A percentile compares a stretch with the other conserved stretches of the same genome.
phyloP scores from a whole-genome alignment of 2,888 invertebrate genomes.

The Podabrus alpinus region DNA sequence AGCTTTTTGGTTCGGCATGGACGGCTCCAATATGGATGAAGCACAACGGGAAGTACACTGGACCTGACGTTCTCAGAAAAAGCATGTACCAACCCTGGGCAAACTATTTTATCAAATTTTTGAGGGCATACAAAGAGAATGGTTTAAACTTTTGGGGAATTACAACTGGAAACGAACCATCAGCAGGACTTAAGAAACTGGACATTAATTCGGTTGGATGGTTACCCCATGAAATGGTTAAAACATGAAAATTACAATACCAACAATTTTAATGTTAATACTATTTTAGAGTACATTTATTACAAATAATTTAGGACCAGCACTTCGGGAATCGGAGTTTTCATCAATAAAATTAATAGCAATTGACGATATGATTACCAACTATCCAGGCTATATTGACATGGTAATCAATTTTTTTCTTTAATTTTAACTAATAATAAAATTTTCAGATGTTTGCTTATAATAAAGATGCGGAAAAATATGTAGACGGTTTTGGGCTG shows the following conservation, averaged over 20 bases:
- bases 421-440: neutral
- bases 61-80: slow-evolving; percentile 44
- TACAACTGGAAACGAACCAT: slow-evolving; percentile 89
- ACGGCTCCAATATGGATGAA: slow-evolving; percentile 62
- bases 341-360: slow-evolving; percentile 70
- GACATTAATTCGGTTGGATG: slow-evolving; percentile 78
- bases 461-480: slow-evolving; percentile 58
- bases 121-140: slow-evolving; percentile 74
- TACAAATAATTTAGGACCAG: slow-evolving; percentile 73
- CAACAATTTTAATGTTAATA: neutral
- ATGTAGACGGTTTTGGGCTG: slow-evolving; percentile 75
- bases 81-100: slow-evolving; percentile 79
- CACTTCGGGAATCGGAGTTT: slow-evolving; percentile 63
- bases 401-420: slow-evolving; percentile 55
- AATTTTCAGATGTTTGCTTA: slow-evolving; percentile 43
- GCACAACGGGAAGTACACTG: slow-evolving; percentile 48
- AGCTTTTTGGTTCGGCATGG: slow-evolving; percentile 65
- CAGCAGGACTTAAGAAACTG: slow-evolving; percentile 58
- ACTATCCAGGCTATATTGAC: slow-evolving; percentile 68
- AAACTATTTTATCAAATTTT: slow-evolving; percentile 78
- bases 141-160: slow-evolving; percentile 78
- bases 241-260: neutral
- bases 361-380: slow-evolving; percentile 74
- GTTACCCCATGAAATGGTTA: slow-evolving; percentile 59
- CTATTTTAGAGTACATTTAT: slow-evolving; percentile 68